Evolutionary conservation across 2,888 invertebrate genomes (phyloP).

Genomic region (Thyatira batis): DNA sequence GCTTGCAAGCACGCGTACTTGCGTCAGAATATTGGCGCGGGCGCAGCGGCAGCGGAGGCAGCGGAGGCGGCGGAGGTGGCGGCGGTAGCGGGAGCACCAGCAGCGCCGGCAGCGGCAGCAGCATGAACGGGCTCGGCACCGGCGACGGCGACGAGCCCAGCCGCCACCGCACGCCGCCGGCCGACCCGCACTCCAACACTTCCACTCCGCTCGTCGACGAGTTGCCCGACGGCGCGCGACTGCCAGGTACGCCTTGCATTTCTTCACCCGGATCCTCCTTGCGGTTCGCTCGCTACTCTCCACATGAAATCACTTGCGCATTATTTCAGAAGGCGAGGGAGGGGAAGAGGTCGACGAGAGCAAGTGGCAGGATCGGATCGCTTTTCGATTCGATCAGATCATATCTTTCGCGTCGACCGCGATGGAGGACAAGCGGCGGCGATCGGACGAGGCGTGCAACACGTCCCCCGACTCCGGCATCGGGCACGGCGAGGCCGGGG

Average conservation of each 20-base stretch:
- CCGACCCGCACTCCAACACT: constrained; percentile 86
- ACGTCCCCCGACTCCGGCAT: constrained; percentile 93
- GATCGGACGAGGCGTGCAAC: constrained; percentile 92
- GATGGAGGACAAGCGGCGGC: constrained; percentile 91
- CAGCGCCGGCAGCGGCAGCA: constrained; percentile 30
- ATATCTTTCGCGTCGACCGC: constrained; percentile 97
- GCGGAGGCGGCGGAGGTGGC: constrained; percentile 42
- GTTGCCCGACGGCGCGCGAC: constrained; percentile 66
- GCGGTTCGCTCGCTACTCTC: constrained; percentile 10
- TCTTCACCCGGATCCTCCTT: constrained; percentile 6
- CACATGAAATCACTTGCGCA: constrained; percentile 17
- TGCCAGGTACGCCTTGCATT: constrained; percentile 53
- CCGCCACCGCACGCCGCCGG: constrained; percentile 76
- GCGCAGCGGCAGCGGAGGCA: constrained; percentile 70
- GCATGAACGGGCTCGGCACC: constrained; percentile 30
- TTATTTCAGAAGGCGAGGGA: constrained; percentile 80
- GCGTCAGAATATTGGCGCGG: constrained; percentile 84
- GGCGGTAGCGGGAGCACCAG: constrained; percentile 33
- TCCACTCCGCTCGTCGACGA: constrained; percentile 85
- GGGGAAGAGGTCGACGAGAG: constrained; percentile 89
- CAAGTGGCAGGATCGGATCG: constrained; percentile 96
- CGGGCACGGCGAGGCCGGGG: constrained; percentile 85
- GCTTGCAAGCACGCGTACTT: constrained; percentile 90
- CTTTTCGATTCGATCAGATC: constrained; percentile 95
- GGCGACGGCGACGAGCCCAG: constrained; percentile 42